Percentiles rank a stretch among this genome's conserved stretches.
Evolutionary conservation across 2,113 vertebrate species (phyloP).

Genomic region (Chloropsis hardwickii): DNA sequence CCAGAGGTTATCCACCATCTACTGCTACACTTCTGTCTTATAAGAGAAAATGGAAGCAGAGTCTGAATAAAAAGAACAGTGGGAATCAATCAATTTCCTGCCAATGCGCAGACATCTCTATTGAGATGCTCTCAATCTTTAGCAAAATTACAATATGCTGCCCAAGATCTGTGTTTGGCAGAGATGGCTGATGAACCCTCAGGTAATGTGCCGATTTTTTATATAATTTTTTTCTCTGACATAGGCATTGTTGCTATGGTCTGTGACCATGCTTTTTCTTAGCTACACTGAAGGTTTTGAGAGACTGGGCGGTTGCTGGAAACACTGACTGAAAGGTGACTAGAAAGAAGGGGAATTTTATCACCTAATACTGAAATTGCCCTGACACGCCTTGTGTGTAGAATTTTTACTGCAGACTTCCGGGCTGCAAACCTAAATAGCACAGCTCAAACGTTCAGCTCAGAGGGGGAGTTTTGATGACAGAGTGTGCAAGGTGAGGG

Average conservation of each 20-base stretch:
- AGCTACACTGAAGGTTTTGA: background rate
- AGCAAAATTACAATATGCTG: background rate
- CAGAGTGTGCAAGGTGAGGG: background rate
- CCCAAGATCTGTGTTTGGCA: background rate
- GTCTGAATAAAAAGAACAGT: background rate
- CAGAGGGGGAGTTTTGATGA: background rate
- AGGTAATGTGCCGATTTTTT: background rate
- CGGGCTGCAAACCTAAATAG: background rate
- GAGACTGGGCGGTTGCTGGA: background rate
- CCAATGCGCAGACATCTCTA: background rate
- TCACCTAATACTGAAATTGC: constrained; percentile 17
- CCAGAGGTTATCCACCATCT: background rate
- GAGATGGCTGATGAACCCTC: background rate
- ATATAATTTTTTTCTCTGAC: background rate
- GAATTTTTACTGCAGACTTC: background rate
- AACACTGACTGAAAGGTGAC: background rate
- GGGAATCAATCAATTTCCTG: background rate
- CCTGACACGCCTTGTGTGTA: background rate
- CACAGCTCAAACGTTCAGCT: background rate
- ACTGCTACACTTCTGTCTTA: background rate
- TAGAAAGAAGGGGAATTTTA: background rate
- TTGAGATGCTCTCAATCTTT: background rate
- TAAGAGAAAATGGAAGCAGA: background rate
- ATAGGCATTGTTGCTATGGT: background rate
- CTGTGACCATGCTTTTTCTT: background rate